Conservation (phyloP, 2,113 vertebrate species). For the Tamias sibiricus region DNA sequence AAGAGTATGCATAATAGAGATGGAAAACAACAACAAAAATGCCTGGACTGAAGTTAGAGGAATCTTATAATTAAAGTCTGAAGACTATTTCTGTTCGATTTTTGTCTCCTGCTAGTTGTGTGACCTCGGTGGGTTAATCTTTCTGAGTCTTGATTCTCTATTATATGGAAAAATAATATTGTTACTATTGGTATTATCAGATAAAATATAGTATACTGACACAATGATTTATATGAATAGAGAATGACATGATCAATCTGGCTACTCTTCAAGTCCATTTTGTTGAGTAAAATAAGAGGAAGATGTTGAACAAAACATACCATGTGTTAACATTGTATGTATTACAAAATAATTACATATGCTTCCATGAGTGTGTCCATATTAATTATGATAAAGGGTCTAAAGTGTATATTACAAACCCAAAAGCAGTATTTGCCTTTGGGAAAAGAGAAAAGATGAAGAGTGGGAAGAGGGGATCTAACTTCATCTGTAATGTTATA, state of each 20-base stretch:
- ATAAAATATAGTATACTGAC: neutral
- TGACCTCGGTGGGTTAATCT: neutral
- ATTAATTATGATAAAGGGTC: neutral
- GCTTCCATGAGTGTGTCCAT: neutral
- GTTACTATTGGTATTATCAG: neutral
- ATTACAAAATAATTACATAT: neutral
- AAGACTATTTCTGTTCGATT: neutral
- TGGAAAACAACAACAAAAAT: neutral
- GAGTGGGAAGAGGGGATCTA: neutral
- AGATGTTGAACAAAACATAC: neutral
- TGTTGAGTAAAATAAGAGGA: neutral
- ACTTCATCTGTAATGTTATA: neutral
- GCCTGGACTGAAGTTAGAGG: neutral
- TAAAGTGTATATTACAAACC: neutral
- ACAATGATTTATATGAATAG: neutral
- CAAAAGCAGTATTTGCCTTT: neutral
- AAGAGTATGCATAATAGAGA: neutral
- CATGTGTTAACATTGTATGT: too few relatives aligned
- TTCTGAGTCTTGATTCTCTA: neutral
- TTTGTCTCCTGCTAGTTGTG: neutral
- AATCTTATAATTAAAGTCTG: neutral
- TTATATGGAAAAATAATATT: neutral
- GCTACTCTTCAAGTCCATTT: neutral
- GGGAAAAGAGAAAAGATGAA: neutral
- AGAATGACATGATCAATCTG: neutral